Evolutionary conservation across 2,113 vertebrate species (phyloP), one percentile per base, ranked within the genome.

Genomic region (Danionella cerebrum): DNA sequence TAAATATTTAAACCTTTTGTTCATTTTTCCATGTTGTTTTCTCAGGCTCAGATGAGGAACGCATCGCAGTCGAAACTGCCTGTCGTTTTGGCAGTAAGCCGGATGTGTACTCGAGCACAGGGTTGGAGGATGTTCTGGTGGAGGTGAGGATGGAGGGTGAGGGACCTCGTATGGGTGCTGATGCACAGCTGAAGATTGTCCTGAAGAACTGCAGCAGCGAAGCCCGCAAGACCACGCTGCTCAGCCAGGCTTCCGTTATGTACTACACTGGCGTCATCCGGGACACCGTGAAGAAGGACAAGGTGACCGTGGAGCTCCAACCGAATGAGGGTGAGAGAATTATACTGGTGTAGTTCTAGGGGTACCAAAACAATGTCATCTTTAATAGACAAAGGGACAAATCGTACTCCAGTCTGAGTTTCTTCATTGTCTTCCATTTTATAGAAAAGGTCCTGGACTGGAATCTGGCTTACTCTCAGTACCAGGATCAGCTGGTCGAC

Each of bases 231-330:
- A 79, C 92, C 33, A 88, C 82, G 5, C 87, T 95, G 50, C 88
- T 89, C 71, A 87, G 90, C 70, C 86, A 90, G 54, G 89, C 91
- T 71, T 86, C 86, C 0, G 87, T 93, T 69, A 91, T 94, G 84
- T 94, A 84, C 75, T 95, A 95, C 83, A 95, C 93, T 0, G 93
- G 93, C 0, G 90, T 95, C n/a, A 71, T 89, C 0, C 89, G 84
- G 58, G 73, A 83, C 1, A 80, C 85, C 41, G 85, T 94, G 76
- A 91, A 90, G 67, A 88, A 91, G 80, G 89, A 94, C 12, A 66
- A 80, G 42, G 36, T 86, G 0, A 72, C 76, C 0, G 80, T 89
- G 54, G 62, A 79, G 19, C 70, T 92, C 2, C 62, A 78, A 4
- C 85, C 90, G 2, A 80, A 85, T 22, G 87, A 90, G 83, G 84